Percentiles rank a stretch among this genome's conserved stretches.
Conservation (phyloP, 2,113 vertebrate genomes). For the Pipa parva region DNA sequence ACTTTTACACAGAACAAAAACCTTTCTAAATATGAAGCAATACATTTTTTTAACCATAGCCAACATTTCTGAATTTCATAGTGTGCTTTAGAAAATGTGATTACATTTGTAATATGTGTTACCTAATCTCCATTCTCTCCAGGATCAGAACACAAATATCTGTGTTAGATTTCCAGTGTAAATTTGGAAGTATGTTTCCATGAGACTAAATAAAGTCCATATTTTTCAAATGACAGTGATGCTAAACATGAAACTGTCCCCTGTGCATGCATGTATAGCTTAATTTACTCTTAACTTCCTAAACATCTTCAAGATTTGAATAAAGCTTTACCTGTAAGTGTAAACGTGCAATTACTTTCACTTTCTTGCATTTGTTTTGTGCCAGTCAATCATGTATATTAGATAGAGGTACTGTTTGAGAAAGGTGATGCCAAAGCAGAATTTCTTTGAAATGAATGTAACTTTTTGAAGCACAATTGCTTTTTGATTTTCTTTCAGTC, state of each 20-base stretch:
- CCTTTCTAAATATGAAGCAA: constrained; percentile 36
- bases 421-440: too few relatives aligned
- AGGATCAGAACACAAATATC: constrained; percentile 41
- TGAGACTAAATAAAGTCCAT: constrained; percentile 19
- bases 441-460: too few relatives aligned
- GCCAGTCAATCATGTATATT: too few relatives aligned
- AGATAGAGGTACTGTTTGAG: too few relatives aligned
- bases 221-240: constrained; percentile 6
- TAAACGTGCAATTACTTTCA: too few relatives aligned
- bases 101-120: constrained; percentile 43
- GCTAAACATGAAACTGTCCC: background rate
- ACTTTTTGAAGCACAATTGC: too few relatives aligned
- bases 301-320: too few relatives aligned
- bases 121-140: constrained; percentile 38
- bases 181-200: constrained; percentile 18
- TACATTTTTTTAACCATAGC: constrained; percentile 32
- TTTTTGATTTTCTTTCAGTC: too few relatives aligned
- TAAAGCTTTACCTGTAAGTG: too few relatives aligned
- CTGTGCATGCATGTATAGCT: background rate
- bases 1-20: constrained; percentile 35
- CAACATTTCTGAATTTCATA: constrained; percentile 41
- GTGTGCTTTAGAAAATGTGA: constrained; percentile 37
- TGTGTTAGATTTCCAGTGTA: constrained; percentile 23
- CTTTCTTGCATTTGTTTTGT: too few relatives aligned
- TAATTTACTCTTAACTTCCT: too few relatives aligned